Percentiles rank a stretch among this genome's conserved stretches.
These are phyloP conservation scores for Hesperophylax magnus DNA, from an alignment of 1,140 invertebrate genomes.

Conservation along the genomic window DNA sequence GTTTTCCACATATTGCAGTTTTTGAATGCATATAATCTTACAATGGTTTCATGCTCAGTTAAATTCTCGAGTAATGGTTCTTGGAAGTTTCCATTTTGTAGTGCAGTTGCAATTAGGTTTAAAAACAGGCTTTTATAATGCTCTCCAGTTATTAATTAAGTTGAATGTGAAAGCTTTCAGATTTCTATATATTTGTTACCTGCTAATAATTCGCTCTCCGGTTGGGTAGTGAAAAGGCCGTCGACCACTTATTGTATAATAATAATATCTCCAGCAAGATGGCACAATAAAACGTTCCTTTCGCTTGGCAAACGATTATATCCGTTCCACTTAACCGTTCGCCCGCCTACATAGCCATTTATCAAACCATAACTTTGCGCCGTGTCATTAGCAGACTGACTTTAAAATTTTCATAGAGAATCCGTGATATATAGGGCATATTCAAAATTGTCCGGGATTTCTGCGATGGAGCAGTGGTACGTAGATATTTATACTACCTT, in stretches of 20 bases:
- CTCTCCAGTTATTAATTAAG: too few relatives aligned
- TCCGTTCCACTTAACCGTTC: constrained; percentile 55
- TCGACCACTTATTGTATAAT: constrained; percentile 49
- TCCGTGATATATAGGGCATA: constrained; percentile 58
- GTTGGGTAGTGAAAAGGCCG: not conserved
- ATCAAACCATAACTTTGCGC: constrained; percentile 57
- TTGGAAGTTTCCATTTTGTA: too few relatives aligned
- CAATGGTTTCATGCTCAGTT: too few relatives aligned
- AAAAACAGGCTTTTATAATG: too few relatives aligned
- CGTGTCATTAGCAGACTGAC: constrained; percentile 58
- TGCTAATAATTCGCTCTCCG: not conserved
- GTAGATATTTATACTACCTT: too few relatives aligned
- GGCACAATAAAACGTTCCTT: constrained; percentile 53
- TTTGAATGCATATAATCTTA: too few relatives aligned
- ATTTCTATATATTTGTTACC: too few relatives aligned
- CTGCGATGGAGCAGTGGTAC: constrained; percentile 23
- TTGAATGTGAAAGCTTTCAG: too few relatives aligned
- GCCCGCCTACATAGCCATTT: constrained; percentile 52
- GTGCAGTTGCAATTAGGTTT: too few relatives aligned
- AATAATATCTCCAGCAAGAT: constrained; percentile 53
- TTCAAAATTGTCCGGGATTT: constrained; percentile 56
- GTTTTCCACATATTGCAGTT: too few relatives aligned
- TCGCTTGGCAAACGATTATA: constrained; percentile 53
- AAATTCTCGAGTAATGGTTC: too few relatives aligned
- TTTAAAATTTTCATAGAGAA: constrained; percentile 59